phyloP scores from a whole-genome alignment of 2,888 invertebrate genomes.

The Philopedon plagiatum region DNA sequence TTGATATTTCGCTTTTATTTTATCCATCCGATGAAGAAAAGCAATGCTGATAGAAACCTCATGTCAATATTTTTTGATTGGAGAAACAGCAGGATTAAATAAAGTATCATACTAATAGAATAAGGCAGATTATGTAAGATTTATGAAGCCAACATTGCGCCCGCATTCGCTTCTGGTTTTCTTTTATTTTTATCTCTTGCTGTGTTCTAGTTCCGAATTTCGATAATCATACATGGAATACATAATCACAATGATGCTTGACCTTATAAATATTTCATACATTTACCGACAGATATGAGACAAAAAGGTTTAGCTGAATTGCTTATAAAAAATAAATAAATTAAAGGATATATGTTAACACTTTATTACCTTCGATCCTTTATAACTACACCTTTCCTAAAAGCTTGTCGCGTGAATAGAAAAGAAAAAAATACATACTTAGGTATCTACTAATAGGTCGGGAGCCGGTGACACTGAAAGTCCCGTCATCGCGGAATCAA shows the following conservation, averaged over 20 bases:
- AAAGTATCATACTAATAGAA: slow-evolving; percentile 22
- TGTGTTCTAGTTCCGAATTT: slow-evolving; percentile 11
- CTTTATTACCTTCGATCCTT: no score
- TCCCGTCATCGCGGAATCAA: no score
- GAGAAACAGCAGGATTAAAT: slow-evolving; percentile 14
- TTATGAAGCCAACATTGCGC: slow-evolving; percentile 10
- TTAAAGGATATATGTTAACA: no score
- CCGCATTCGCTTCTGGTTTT: slow-evolving; percentile 1
- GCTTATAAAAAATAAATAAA: not conserved
- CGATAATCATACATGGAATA: slow-evolving; percentile 14
- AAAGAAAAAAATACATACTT: no score
- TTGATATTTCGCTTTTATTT: not conserved
- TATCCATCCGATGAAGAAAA: not conserved
- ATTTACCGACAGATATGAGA: not conserved
- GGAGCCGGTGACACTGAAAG: no score
- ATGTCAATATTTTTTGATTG: slow-evolving; percentile 3
- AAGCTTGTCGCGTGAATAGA: no score
- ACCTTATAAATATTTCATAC: slow-evolving; percentile 15
- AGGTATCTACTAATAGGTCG: no score
- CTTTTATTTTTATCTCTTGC: slow-evolving; percentile 9
- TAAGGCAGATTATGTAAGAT: slow-evolving; percentile 24
- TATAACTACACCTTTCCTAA: no score
- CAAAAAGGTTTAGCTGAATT: not conserved
- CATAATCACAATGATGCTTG: slow-evolving; percentile 11
- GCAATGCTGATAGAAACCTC: not conserved